These are phyloP conservation scores for Calameuta filiformis DNA, from an alignment of 2,888 invertebrate genomes.

Conservation along the genomic window DNA sequence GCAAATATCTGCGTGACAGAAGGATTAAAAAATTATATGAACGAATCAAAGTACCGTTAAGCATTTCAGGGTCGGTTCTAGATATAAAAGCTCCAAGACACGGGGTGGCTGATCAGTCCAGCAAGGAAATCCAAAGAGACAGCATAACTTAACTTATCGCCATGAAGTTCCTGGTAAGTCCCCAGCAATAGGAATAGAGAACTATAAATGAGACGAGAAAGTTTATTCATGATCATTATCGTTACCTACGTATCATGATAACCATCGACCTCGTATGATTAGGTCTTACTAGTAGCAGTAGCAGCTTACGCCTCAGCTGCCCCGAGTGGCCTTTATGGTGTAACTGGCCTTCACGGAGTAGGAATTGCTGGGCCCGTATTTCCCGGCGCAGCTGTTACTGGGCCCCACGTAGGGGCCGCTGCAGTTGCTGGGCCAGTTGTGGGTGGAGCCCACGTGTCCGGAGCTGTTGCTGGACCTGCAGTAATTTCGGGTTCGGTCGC, in stretches of 20 bases:
- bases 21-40: neutral
- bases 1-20: constrained; percentile 4
- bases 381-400: constrained; percentile 26
- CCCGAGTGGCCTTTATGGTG: constrained; percentile 31
- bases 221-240: no score
- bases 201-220: no score
- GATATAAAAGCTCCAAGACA: constrained; percentile 37
- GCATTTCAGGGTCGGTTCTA: constrained; percentile 31
- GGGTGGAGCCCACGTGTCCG: constrained; percentile 29
- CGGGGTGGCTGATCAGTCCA: constrained; percentile 26
- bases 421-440: constrained; percentile 28
- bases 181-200: no score
- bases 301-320: constrained; percentile 34
- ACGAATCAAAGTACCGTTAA: no score
- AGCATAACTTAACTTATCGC: neutral
- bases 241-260: no score
- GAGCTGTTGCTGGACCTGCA: constrained; percentile 32
- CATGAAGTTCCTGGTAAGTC: constrained; percentile 29
- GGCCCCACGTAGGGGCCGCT: constrained; percentile 29
- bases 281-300: constrained; percentile 21
- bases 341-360: constrained; percentile 17
- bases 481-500: constrained; percentile 31
- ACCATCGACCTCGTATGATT: no score
- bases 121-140: constrained; percentile 3
- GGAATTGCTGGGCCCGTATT: constrained; percentile 24